Conservation (phyloP, 2,888 invertebrate genomes). For the Melipona bicolor region DNA sequence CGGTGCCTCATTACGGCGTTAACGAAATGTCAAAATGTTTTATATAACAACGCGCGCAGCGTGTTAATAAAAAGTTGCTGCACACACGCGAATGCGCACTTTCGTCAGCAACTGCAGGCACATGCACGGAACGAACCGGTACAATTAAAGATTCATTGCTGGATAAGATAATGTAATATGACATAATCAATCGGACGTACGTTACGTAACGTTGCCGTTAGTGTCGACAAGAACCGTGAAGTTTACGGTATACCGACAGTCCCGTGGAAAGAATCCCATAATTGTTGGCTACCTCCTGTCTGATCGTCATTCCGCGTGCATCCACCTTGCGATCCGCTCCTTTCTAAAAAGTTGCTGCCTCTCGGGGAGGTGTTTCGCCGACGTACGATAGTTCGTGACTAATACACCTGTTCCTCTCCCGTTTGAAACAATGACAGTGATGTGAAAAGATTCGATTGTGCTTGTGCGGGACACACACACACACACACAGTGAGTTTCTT, state of each 20-base stretch:
- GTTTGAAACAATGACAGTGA: background rate
- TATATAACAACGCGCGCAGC: too few species aligned
- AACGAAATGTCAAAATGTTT: too few species aligned
- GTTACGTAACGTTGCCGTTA: conserved; percentile 25
- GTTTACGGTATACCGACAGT: conserved; percentile 57
- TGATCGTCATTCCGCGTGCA: conserved; percentile 61
- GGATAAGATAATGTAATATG: conserved; percentile 33
- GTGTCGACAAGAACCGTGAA: conserved; percentile 45
- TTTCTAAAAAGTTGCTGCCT: conserved; percentile 32
- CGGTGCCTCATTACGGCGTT: too few species aligned
- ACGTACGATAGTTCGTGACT: background rate
- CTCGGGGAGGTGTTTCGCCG: background rate
- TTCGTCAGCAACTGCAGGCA: background rate
- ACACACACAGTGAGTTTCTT: conserved; percentile 21
- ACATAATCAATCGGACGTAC: conserved; percentile 21
- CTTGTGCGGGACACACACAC: background rate
- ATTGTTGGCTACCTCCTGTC: conserved; percentile 52
- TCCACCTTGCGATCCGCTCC: conserved; percentile 56
- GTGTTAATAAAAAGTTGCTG: too few species aligned
- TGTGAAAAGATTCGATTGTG: conserved; percentile 35
- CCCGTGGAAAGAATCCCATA: conserved; percentile 56
- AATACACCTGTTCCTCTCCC: background rate
- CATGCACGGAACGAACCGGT: background rate
- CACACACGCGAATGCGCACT: too few species aligned
- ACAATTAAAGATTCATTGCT: conserved; percentile 12